Conservation (phyloP, 2,888 invertebrate genomes). For the Cosmia pyralina region DNA sequence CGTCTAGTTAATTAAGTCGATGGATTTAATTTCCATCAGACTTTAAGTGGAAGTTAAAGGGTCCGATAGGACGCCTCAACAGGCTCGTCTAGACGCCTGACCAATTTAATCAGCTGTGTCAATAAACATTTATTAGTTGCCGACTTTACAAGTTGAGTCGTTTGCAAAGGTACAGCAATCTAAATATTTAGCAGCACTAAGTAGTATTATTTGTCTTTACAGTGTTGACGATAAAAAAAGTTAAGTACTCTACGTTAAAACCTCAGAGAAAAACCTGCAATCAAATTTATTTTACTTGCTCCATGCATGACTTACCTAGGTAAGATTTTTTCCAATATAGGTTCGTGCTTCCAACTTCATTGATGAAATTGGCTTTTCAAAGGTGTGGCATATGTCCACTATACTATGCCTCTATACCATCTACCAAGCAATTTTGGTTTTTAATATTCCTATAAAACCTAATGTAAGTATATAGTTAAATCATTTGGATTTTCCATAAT, state of each 20-base stretch:
- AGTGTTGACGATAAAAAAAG: not conserved
- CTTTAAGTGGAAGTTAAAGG: not conserved
- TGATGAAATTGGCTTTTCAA: not conserved
- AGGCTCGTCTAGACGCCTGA: not conserved
- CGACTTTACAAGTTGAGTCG: not conserved
- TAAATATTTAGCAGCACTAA: not conserved
- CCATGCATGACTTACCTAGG: not conserved
- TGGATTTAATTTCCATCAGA: slow-evolving; percentile 1
- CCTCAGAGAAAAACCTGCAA: not conserved
- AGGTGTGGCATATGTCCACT: not conserved
- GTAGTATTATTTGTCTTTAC: not conserved
- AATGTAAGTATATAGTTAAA: no score
- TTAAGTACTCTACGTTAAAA: not conserved
- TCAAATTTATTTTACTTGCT: not conserved
- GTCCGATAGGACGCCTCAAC: not conserved
- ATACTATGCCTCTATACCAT: not conserved
- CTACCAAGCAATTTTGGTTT: no score
- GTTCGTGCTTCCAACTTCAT: not conserved
- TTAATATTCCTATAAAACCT: no score
- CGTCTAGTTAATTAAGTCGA: slow-evolving; percentile 1
- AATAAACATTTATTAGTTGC: slow-evolving; percentile 1
- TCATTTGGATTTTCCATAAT: no score
- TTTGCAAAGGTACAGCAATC: not conserved
- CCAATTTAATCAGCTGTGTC: not conserved
- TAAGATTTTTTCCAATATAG: not conserved